Evolutionary conservation across 2,888 invertebrate genomes (phyloP).

Genomic region (Eretmocerus hayati): DNA sequence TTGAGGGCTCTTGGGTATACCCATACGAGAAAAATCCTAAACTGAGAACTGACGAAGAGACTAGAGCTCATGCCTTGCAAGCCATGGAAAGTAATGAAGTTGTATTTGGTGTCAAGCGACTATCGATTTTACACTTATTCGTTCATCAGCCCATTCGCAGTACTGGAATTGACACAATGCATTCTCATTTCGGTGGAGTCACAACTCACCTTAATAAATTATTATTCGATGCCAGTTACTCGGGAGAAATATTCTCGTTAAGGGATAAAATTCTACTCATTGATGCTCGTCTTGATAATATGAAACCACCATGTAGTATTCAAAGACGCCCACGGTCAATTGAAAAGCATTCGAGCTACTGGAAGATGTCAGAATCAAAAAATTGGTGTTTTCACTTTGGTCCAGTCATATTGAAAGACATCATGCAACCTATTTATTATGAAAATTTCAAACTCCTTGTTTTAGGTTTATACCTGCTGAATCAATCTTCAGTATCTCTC

Average conservation of each 20-base stretch:
- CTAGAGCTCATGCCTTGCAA: background rate
- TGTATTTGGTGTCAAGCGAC: conserved; percentile 1
- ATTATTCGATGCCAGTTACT: too few relatives aligned
- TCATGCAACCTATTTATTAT: too few relatives aligned
- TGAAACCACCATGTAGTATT: background rate
- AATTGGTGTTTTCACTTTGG: too few relatives aligned
- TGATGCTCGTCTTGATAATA: too few relatives aligned
- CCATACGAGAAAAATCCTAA: background rate
- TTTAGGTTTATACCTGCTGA: too few relatives aligned
- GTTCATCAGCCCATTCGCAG: conserved; percentile 1
- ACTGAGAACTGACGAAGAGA: conserved; percentile 1
- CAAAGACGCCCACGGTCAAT: background rate
- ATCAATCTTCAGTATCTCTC: too few relatives aligned
- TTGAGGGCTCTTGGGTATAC: background rate
- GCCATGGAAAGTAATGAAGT: background rate
- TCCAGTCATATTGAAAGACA: too few relatives aligned
- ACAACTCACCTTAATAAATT: too few relatives aligned
- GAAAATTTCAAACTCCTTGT: too few relatives aligned
- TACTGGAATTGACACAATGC: conserved; percentile 1
- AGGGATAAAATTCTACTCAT: too few relatives aligned
- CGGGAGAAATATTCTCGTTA: too few relatives aligned
- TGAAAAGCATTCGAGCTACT: background rate
- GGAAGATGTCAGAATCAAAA: background rate
- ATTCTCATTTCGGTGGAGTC: too few relatives aligned
- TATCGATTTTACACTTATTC: background rate